Base-by-base conservation (phyloP, 2,797 vertebrate genomes). In the Sternarchorhynchus goeldii region DNA sequence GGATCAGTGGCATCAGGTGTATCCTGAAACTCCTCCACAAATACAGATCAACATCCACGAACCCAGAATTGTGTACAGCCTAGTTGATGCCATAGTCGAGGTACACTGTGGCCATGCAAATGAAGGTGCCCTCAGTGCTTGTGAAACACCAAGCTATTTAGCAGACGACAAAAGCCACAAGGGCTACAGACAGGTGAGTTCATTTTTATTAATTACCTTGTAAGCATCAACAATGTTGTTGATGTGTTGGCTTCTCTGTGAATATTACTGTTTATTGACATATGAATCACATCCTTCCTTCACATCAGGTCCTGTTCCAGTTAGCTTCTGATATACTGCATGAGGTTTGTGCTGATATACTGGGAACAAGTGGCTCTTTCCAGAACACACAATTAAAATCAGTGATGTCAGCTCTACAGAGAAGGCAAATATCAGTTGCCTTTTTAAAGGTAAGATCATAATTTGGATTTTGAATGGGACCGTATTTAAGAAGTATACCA, bases 291-390 rank as follows among this genome's bases (percentile, higher is more conserved):
- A 62, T 8, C 34, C 12, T 41, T 10, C 75, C 41, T 58, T 77
- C 39, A 39, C 67, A 79, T 55, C 67, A 88, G 88, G 83, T 88
- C 36, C 77, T 88, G 60, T 85, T 82, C 71, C 82, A 86, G 58
- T 82, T 88, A 71, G 82, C 84, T 45, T 86, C 86, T 31, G 85
- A 87, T 69, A 74, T 88, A 56, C 80, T 86, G n/a, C 74, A 84
- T 69, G 83, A 85, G 32, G 73, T 83, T 32, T 82, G 81, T 77
- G 39, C 63, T 63, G 65, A 78, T 68, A 18, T 78, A 66, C 17
- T 31, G 69, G 62, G 74, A 55, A 73, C 67, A 50, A 70, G 67
- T 60, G 29, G 41, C 14, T 41, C 36, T 39, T 66, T 45, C 20
- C 68, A 78, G 76, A 75, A 76, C 73, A 75, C 60, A 56, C 58